Conservation (phyloP, 1,140 invertebrate genomes). For the Chironomus tepperi region DNA sequence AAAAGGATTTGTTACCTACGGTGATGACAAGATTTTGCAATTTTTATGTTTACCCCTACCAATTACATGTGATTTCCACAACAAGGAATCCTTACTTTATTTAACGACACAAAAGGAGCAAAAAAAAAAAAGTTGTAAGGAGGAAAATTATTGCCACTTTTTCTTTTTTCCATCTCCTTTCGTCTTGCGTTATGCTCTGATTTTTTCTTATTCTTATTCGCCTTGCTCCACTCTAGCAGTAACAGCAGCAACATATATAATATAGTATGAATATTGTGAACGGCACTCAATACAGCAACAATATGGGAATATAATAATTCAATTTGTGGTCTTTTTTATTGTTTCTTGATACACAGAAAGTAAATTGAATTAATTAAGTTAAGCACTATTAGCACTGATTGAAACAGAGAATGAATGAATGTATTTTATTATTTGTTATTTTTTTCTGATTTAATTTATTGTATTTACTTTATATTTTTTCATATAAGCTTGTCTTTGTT, state of each 20-base stretch:
- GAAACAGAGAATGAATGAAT: background rate
- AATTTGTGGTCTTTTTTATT: constrained; percentile 5
- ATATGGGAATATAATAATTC: constrained; percentile 14
- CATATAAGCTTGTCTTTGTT: background rate
- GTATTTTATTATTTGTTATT: too few relatives aligned
- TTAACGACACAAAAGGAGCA: too few relatives aligned
- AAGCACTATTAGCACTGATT: background rate
- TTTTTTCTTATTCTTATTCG: background rate
- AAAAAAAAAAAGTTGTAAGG: too few relatives aligned
- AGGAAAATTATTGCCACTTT: constrained; percentile 6
- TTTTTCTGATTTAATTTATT: too few relatives aligned
- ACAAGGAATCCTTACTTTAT: too few relatives aligned
- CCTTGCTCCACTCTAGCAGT: background rate
- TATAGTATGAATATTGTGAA: too few relatives aligned
- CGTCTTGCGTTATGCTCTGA: background rate
- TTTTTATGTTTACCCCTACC: background rate
- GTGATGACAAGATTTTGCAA: constrained; percentile 22
- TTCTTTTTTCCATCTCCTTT: background rate
- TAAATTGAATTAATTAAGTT: constrained; percentile 15
- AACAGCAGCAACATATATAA: background rate
- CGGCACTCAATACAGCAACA: background rate
- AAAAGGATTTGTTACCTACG: constrained; percentile 19
- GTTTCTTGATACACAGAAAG: background rate
- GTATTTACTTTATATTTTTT: background rate
- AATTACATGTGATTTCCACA: too few relatives aligned